Base-by-base conservation (phyloP, 1,140 invertebrate genomes). In the Hormaphis cornu region DNA sequence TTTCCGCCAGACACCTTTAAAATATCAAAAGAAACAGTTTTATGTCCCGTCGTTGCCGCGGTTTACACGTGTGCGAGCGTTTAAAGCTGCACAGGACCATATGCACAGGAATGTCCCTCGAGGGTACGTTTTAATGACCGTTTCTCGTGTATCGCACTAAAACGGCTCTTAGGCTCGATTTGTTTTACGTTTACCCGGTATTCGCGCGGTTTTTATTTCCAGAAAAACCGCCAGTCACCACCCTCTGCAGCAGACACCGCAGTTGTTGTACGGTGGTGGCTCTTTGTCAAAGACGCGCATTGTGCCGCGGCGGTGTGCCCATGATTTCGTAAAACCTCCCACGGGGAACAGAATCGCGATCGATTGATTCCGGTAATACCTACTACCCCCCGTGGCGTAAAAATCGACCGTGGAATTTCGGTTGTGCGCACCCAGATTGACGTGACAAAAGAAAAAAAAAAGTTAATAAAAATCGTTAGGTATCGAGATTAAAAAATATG, bases 41-140 rank as follows among this genome's bases (percentile, higher is more conserved):
- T 37, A 37, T 22, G 12, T 20, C 42, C 42, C n/a, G 42, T 20
- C 18, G 7, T 1, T 44, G n/a, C n/a, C n/a, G n/a, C n/a, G n/a
- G n/a, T n/a, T n/a, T n/a, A 40, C 2, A 24, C 46, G 22, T 14
- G 54, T 37, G 35, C n/a, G 14, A n/a, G n/a, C n/a, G n/a, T n/a
- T n/a, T n/a, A n/a, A n/a, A n/a, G n/a, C n/a, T n/a, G n/a, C n/a
- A n/a, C n/a, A n/a, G n/a, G n/a, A n/a, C n/a, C n/a, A n/a, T n/a
- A n/a, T 12, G 35, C 9, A 22, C 20, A 10, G 16, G 20, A 58
- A 48, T 46, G 28, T 48, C 44, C 61, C 44, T n/a, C 18, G 18
- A 48, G 44, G n/a, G 26, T 12, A 66, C 30, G 44, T 66, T 66
- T 66, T 66, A 66, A 66, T 48, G 30, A 50, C 26, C 2, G 5